Base-by-base conservation (phyloP, 2,113 vertebrate species). In the Choloepus hoffmanni region DNA sequence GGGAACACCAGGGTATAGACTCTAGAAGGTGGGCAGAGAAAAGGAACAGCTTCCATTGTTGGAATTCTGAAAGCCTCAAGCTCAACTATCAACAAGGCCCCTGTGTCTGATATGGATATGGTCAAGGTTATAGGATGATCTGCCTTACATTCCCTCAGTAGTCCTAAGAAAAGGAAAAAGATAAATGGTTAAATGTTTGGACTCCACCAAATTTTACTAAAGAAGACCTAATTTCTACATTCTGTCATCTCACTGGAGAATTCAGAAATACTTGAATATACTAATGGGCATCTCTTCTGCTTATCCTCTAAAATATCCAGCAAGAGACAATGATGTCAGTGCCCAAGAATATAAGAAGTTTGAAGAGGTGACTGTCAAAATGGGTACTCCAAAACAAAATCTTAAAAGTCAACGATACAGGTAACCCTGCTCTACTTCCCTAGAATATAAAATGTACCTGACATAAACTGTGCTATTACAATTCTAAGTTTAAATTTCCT, bases 31-130 rank as follows among this genome's bases (percentile, higher is more conserved):
- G n/a, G n/a, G n/a, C n/a, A 18, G 16, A 36, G 30, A 18, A 24
- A 63, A 63, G 19, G 4, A n/a, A n/a, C 9, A 50, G n/a, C 26
- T 50, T 15, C 3, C 13, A 9, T 18, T 6, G 9, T 45, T 2
- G 45, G 24, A 3, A 12, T 18, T 58, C 70, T 8, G 2, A 13
- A 70, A 30, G 26, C 45, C 26, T 58, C 63, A 70, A 5, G 28
- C 30, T 9, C 28, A 4, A 0, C 8, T 2, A 2, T 13, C 13
- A 58, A 14, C 1, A 1, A 79, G 3, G n/a, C 73, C 13, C 13
- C 13, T 26, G 72, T 26, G 36, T 50, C 8, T 24, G 1, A 63
- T 24, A 7, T 16, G 3, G 15, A 9, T 33, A 5, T 45, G 13
- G 3, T 45, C 3, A 26, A 76, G 13, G 13, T 30, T 16, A 8